Conservation (phyloP, 2,113 vertebrate genomes). For the Dipodomys ordii region DNA sequence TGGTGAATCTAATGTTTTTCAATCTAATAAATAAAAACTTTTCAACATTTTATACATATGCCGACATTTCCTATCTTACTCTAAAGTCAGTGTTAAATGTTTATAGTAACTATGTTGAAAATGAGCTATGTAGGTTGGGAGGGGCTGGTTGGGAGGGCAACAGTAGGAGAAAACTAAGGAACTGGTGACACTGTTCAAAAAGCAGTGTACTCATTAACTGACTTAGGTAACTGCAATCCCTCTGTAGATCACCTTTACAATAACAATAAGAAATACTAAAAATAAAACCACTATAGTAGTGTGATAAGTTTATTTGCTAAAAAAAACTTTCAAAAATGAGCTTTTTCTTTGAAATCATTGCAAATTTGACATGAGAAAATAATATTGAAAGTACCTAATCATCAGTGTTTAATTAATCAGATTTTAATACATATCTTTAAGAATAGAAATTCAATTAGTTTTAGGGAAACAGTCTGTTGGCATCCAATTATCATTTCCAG, state of each 20-base stretch:
- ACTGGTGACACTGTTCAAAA: no score
- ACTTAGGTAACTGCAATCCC: no score
- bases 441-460: not conserved
- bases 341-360: not conserved
- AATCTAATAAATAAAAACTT: not conserved
- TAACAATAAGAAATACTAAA: no score
- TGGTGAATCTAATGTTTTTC: not conserved
- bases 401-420: not conserved
- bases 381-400: not conserved
- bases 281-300: no score
- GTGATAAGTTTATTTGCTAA: not conserved
- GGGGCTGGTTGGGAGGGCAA: no score
- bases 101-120: not conserved
- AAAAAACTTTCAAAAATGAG: not conserved
- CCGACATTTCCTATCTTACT: not conserved
- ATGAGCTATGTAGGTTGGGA: no score
- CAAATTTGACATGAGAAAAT: constrained; percentile 5
- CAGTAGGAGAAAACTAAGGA: no score
- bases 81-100: not conserved
- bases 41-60: not conserved
- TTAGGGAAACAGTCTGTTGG: not conserved
- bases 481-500: not conserved
- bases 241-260: no score
- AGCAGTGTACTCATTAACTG: no score
- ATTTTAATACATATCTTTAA: constrained; percentile 40